Evolutionary conservation across 1,140 invertebrate genomes (phyloP).

Genomic region (Latrodectus geometricus): DNA sequence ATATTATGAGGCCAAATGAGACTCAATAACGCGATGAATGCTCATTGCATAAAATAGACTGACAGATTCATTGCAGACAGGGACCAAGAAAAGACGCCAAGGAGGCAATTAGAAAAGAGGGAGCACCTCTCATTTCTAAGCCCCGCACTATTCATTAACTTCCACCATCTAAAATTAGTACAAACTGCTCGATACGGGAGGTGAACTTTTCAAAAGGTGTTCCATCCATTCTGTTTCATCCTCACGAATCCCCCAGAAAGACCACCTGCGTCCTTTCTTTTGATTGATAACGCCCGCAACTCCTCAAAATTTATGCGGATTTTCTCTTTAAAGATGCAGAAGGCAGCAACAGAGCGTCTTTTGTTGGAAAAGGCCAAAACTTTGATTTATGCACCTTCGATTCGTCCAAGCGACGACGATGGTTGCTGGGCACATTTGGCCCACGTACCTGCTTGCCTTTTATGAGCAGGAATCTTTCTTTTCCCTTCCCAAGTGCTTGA

Average conservation of each 20-base stretch:
- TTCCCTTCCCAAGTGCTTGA: background rate
- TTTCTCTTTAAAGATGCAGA: conserved; percentile 39
- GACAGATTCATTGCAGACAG: too few relatives aligned
- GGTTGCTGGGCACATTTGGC: background rate
- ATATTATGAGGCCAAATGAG: too few relatives aligned
- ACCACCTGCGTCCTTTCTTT: conserved; percentile 47
- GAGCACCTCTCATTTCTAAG: background rate
- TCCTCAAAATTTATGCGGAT: conserved; percentile 35
- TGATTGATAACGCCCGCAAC: conserved; percentile 33
- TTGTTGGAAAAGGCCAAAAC: conserved; percentile 2
- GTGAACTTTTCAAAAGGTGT: too few relatives aligned
- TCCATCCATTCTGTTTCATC: too few relatives aligned
- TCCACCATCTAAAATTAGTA: background rate
- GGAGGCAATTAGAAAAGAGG: too few relatives aligned
- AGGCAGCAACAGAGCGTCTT: conserved; percentile 30
- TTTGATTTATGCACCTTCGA: conserved; percentile 34
- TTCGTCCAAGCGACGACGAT: background rate
- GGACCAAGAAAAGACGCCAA: too few relatives aligned
- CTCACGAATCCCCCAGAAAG: background rate
- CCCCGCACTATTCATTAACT: background rate
- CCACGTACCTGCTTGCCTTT: background rate
- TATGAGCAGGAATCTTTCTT: background rate
- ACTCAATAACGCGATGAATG: too few relatives aligned
- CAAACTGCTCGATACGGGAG: background rate
- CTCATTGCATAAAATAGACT: too few relatives aligned